Evolutionary conservation across 1,140 invertebrate genomes (phyloP).

Genomic region (Trichomalopsis sarcophagae): DNA sequence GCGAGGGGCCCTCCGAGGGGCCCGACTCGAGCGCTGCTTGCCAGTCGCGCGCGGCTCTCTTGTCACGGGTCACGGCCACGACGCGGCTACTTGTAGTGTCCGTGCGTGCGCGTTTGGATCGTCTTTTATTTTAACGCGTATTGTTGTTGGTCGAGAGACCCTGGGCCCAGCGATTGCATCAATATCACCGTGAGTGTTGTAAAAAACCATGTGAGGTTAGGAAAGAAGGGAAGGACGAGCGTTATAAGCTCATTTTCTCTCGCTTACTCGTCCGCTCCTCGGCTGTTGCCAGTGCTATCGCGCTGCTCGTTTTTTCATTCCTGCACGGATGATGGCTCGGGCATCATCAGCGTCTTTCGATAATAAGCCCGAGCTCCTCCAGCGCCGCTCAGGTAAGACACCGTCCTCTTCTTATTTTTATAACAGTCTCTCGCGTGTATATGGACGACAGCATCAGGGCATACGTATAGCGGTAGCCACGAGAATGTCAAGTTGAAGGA

Average conservation of each 20-base stretch:
- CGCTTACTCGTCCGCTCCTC: no score
- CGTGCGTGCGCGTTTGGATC: no score
- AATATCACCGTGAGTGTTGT: no score
- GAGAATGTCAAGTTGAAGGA: slow-evolving; percentile 44
- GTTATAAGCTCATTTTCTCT: neutral
- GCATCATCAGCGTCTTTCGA: neutral
- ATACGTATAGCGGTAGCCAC: neutral
- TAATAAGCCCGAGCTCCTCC: neutral
- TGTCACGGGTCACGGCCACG: slow-evolving; percentile 49
- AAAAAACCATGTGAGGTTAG: slow-evolving; percentile 7
- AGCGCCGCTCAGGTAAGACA: slow-evolving; percentile 12
- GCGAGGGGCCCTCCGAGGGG: slow-evolving; percentile 20
- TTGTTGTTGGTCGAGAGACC: no score
- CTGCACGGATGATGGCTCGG: slow-evolving; percentile 7
- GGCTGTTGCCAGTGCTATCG: neutral
- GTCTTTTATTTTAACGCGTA: no score
- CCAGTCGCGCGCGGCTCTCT: slow-evolving; percentile 43
- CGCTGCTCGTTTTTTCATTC: neutral
- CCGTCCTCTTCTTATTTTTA: neutral
- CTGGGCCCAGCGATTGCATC: no score
- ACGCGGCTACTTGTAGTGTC: neutral
- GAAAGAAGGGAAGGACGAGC: neutral
- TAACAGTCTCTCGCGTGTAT: neutral
- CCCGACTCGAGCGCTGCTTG: neutral
- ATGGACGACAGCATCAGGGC: neutral